These are phyloP conservation scores for Campoplex capitator DNA, from an alignment of 2,888 invertebrate species.

Conservation along the genomic window DNA sequence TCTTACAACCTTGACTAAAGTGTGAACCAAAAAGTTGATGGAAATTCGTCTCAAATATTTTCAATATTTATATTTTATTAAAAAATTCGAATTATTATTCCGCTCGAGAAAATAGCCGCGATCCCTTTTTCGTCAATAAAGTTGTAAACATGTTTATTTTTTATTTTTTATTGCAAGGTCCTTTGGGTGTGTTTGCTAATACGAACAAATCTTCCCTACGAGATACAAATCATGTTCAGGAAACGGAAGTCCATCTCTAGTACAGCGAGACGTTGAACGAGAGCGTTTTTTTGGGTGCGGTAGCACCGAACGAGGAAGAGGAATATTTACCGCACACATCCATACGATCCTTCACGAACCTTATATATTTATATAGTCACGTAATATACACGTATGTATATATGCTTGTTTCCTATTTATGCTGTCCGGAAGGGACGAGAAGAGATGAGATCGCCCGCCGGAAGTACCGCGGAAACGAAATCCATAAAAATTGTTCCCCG, in stretches of 20 bases:
- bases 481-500: slow-evolving; percentile 80
- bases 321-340: slow-evolving; percentile 51
- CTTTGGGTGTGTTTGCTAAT: neutral
- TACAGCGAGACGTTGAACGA: slow-evolving; percentile 75
- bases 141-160: neutral
- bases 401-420: slow-evolving; percentile 12
- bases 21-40: neutral
- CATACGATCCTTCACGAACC: slow-evolving; percentile 4
- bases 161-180: neutral
- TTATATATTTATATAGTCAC: slow-evolving; percentile 47
- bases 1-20: too few species aligned
- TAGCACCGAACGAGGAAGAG: slow-evolving; percentile 62
- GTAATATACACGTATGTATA: neutral
- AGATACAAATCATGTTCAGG: slow-evolving; percentile 78
- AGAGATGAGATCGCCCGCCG: slow-evolving; percentile 81
- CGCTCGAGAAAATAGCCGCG: neutral
- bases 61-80: neutral
- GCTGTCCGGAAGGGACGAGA: slow-evolving; percentile 65
- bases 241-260: slow-evolving; percentile 80
- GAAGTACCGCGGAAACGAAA: slow-evolving; percentile 81
- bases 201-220: slow-evolving; percentile 22
- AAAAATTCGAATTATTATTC: neutral
- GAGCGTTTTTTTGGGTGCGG: slow-evolving; percentile 56
- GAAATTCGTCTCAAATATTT: neutral
- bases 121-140: neutral